Evolutionary conservation across 2,888 invertebrate genomes (phyloP), one percentile per base, ranked within the genome.

Genomic region (Phasia obesa): DNA sequence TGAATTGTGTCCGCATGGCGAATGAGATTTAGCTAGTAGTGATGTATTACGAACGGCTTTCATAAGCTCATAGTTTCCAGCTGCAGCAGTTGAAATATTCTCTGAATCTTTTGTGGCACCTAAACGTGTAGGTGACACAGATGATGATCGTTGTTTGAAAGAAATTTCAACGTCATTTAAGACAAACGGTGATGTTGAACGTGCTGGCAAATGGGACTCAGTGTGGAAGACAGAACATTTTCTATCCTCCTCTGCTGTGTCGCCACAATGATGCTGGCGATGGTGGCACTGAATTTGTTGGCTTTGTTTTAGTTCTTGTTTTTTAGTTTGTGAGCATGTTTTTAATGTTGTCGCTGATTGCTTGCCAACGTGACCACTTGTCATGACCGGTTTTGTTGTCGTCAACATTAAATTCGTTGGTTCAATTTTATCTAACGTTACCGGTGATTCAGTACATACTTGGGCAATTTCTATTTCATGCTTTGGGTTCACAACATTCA

Each of bases 131-230:
- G 73, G 81, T 31, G 80, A 81, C n/a, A 49, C n/a, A 9, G 74
- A 69, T 17, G 21, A 2, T 62, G 74, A 70, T 47, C 64, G 69
- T 23, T 51, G 75, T 38, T 70, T 44, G 11, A 47, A 53, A 6
- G 64, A 51, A 0, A 69, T 57, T 31, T 73, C 44, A 7, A 86
- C 84, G 0, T 85, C 84, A 81, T 88, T 88, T 3, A 88, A 84
- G 1, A 87, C 88, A 17, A 86, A 88, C 1, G 88, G 88, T 0
- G 88, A 88, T 55, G 86, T 86, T 76, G 87, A 75, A 25, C 87
- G 86, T 27, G 85, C 84, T 0, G 87, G 64, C 15, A 79, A 57
- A 44, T 80, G 82, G 9, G 80, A 76, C 15, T 74, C 65, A 38
- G 60, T 73, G 27, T 73, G 35, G 13, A 71, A 71, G 11, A 65